Base-by-base conservation (phyloP, 2,113 vertebrate species). In the Piaya cayana region DNA sequence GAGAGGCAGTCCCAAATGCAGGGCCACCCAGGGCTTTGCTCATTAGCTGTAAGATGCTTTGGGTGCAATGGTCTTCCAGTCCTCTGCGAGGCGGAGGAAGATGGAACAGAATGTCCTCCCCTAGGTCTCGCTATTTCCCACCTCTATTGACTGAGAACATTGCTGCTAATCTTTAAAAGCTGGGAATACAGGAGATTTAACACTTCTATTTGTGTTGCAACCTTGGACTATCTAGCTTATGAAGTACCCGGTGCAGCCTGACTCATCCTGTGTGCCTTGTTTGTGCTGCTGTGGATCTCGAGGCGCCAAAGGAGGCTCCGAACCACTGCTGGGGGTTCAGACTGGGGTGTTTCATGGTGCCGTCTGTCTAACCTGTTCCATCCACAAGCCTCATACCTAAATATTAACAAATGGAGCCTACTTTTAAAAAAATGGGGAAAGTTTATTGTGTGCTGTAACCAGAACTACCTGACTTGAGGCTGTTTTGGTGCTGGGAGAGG, bases 271-370 rank as follows among this genome's bases (percentile, higher is more conserved):
- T 15, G 25, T 3, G 16, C 30, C n/a, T 34, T 34, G 58, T 20
- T 42, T 13, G 21, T 22, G n/a, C 72, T 36, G 34, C 30, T 63
- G 72, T 63, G 29, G 53, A 42, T 16, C 39, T 84, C 11, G 43
- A 32, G 87, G 4, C 0, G 1, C 7, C 43, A 23, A 59, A 55
- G 42, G 55, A 10, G n/a, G 37, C 6, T 15, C 53, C 25, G 27
- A 12, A 17, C 37, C 12, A 4, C 56, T 53, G 55, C 56, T 17
- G 32, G 15, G 30, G 12, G 4, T 47, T 64, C 0, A 0, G 25
- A 25, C 27, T 14, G 50, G 30, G 9, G 7, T 69, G 30, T 30
- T 45, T 43, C 12, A 9, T 1, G 1, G 6, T 8, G 2, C 26
- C 3, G 1, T 27, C 56, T 36, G 3, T 52, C 81, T 69, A 43